These are phyloP conservation scores for Hemiscyllium ocellatum DNA, from an alignment of 2,113 vertebrate genomes.

Conservation along the genomic window DNA sequence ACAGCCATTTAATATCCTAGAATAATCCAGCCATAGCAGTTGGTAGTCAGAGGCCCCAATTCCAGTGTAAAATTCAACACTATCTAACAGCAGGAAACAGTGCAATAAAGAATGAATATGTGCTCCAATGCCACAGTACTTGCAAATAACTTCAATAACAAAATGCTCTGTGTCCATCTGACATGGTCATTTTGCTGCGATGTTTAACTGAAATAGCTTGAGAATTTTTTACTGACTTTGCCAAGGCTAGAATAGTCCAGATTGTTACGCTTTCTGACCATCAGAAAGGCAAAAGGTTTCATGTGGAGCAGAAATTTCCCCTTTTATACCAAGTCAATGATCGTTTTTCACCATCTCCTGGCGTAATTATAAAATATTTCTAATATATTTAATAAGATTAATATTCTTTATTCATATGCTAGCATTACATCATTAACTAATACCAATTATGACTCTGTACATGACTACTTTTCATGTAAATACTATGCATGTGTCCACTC, in stretches of 20 bases:
- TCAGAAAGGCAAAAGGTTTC: not conserved
- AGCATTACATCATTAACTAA: not conserved
- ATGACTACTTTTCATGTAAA: not conserved
- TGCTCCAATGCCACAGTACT: not conserved
- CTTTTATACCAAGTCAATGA: not conserved
- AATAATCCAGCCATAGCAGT: too few relatives aligned
- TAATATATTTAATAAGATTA: not conserved
- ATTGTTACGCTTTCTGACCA: not conserved
- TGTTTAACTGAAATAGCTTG: not conserved
- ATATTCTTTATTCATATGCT: not conserved
- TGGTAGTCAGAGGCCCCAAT: too few relatives aligned
- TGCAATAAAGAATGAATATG: too few relatives aligned
- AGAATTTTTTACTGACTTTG: not conserved
- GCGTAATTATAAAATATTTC: not conserved
- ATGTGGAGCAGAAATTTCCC: not conserved
- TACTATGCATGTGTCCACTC: not conserved
- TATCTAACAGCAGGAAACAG: not conserved
- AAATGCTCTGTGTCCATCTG: not conserved
- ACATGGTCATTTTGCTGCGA: not conserved
- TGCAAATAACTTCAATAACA: not conserved
- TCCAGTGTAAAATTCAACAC: too few relatives aligned
- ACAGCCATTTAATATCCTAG: too few relatives aligned
- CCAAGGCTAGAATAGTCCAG: not conserved
- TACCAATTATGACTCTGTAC: not conserved
- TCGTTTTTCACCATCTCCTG: not conserved